Evolutionary conservation across 1,140 invertebrate genomes (phyloP), one percentile per base, ranked within the genome.

Genomic region (Anastrepha obliqua): DNA sequence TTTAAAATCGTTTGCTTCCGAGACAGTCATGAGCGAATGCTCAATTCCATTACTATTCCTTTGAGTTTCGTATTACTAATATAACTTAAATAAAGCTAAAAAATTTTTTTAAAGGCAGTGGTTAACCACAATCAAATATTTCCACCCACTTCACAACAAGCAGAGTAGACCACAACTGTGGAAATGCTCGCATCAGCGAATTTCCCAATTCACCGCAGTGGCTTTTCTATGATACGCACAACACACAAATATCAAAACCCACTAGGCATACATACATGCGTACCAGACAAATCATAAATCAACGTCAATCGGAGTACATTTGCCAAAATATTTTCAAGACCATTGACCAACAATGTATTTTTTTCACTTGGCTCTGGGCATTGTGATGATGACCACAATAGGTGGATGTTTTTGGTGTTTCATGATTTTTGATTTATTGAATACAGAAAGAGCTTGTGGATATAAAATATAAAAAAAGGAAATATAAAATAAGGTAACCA

Each of bases 321-420:
- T 74, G 67, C 67, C 67, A 74, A 74, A 74, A 74, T 74, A 74
- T 74, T 74, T 74, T 74, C 67, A 74, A 74, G 67, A 74, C 67
- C 67, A 74, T 74, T 74, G 67, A 74, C 67, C 67, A 74, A 74
- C 44, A 74, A 29, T 47, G 64, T 67, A 39, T 42, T 67, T 67
- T 67, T 67, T 67, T 39, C 2, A 8, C 1, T 13, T 11, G 8
- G 13, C 64, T 39, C 29, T 39, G 11, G 29, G 11, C 11, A 55
- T 0, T 55, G 6, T 2, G 51, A 67, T 67, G 64, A 39, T 67
- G 8, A 13, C 64, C 20, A 42, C 20, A 67, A 67, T 67, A 11
- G 11, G 20, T 39, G 64, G 39, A 67, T 42, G 5, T 2, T 29
- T 67, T 13, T 4, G 64, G 64, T 17, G 11, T 55, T 55, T 6